Evolutionary conservation across 2,113 vertebrate species (phyloP), one percentile per base, ranked within the genome.

Genomic region (Ia io): DNA sequence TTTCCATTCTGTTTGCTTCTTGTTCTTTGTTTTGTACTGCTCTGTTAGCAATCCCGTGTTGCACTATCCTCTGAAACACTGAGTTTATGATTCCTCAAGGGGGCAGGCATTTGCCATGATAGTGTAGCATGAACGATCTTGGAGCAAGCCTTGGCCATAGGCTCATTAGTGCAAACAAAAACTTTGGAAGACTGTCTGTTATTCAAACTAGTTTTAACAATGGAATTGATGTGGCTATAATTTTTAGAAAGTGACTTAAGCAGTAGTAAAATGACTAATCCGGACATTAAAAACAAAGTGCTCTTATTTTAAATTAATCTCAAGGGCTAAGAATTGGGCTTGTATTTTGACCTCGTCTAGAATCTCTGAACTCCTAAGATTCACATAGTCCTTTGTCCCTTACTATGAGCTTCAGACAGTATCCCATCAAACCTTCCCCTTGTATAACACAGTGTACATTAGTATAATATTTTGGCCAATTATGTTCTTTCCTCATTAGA

Each of bases 31-130:
- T 71, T 76, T 86, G 32, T n/a, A 73, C 37, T 35, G 4, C 25
- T 82, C 30, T 49, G 1, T 51, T 12, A 51, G 47, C 12, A 37
- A 90, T 40, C 56, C 28, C 28, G 25, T 76, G 74, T 83, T 44
- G 14, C 35, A 88, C 42, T 10, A 3, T 73, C 63, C 32, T 80
- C 79, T 80, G 11, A 79, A 94, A 89, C 77, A 65, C 22, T 16
- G 76, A 78, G 76, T 67, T 76, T 77, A 92, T 73, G 51, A 13
- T 51, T 92, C 96, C 90, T 96, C 92, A 18, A 95, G 94, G 84
- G 94, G 82, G 87, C 88, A 96, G 94, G 35, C 88, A 14, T 80
- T 73, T 8, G n/a, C 84, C 70, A 80, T 10, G 1, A 16, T 5
- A 16, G 28, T 6, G 25, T 4, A 42, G 42, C 3, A 7, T 7